A percentile compares a stretch with the other conserved stretches of the same genome.
These are phyloP conservation scores for Cyclina sinensis DNA, from an alignment of 1,140 invertebrate genomes.

Conservation along the genomic window DNA sequence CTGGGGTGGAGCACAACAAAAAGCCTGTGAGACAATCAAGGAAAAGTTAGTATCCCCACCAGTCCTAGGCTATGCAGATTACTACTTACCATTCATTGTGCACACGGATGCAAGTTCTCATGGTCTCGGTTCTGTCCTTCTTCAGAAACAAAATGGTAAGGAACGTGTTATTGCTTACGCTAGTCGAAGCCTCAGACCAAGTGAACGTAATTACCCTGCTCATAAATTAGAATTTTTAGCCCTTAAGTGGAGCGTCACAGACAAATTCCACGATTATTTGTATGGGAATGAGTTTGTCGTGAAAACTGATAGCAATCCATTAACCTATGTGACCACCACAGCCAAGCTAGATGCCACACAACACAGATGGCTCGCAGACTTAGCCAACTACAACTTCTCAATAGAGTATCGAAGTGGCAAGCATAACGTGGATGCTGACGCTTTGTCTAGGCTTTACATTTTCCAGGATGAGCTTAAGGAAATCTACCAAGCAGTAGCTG, in stretches of 20 bases:
- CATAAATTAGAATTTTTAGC: conserved; percentile 62
- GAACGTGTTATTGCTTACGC: conserved; percentile 60
- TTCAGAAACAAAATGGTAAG: not conserved
- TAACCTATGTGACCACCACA: conserved; percentile 31
- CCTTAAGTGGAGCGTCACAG: conserved; percentile 52
- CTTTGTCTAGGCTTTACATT: not conserved
- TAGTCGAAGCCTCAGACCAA: conserved; percentile 45
- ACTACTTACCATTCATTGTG: conserved; percentile 38
- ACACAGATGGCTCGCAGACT: conserved; percentile 13
- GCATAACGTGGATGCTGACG: not conserved
- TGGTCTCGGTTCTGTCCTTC: conserved; percentile 71
- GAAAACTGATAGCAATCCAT: conserved; percentile 27
- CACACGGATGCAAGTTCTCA: conserved; percentile 70
- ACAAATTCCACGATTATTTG: conserved; percentile 61
- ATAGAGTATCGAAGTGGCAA: not conserved
- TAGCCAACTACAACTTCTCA: not conserved
- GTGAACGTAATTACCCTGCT: conserved; percentile 48
- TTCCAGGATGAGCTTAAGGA: not conserved
- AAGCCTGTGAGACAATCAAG: not conserved
- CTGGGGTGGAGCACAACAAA: not conserved
- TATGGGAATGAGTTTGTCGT: conserved; percentile 31
- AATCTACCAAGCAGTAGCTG: not conserved
- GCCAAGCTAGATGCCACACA: conserved; percentile 28
- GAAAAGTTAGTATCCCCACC: not conserved
- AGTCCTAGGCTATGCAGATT: conserved; percentile 32